These are phyloP conservation scores for Drosophila flavopinicola DNA, from an alignment of 2,888 invertebrate genomes.

Conservation along the genomic window DNA sequence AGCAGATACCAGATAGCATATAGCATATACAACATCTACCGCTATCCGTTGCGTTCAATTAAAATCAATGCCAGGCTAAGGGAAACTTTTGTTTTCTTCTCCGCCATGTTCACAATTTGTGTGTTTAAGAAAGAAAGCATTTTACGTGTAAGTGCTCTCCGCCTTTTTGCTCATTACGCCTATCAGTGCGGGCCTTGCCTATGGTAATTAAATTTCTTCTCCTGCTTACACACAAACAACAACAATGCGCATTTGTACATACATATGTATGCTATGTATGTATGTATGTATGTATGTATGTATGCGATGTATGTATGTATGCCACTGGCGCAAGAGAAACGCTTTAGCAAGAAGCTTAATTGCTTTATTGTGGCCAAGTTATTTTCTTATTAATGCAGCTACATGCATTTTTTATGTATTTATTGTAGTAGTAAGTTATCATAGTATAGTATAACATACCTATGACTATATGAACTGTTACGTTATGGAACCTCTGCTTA, in stretches of 20 bases:
- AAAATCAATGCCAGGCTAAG: conserved; percentile 66
- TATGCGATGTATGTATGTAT: neutral
- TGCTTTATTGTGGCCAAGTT: conserved; percentile 30
- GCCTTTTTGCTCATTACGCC: conserved; percentile 55
- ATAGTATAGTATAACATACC: too few relatives aligned
- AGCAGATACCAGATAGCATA: neutral
- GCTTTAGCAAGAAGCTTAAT: conserved; percentile 41
- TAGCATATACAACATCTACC: conserved; percentile 22
- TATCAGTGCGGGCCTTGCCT: conserved; percentile 31
- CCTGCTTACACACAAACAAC: conserved; percentile 5
- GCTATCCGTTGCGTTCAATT: conserved; percentile 60
- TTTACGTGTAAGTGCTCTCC: conserved; percentile 53
- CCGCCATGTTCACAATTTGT: conserved; percentile 35
- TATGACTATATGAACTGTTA: too few relatives aligned
- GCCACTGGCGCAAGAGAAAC: conserved; percentile 16
- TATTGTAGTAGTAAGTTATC: too few relatives aligned
- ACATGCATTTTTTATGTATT: too few relatives aligned
- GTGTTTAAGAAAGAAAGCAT: conserved; percentile 33
- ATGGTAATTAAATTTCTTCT: conserved; percentile 57
- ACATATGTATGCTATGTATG: neutral
- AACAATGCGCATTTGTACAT: conserved; percentile 3
- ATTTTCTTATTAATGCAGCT: neutral
- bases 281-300: neutral
- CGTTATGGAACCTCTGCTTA: too few relatives aligned
- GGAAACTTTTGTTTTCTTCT: conserved; percentile 42